These are phyloP conservation scores for Mormyrus hasselquistii DNA, from an alignment of 2,797 vertebrate genomes.

Conservation along the genomic window DNA sequence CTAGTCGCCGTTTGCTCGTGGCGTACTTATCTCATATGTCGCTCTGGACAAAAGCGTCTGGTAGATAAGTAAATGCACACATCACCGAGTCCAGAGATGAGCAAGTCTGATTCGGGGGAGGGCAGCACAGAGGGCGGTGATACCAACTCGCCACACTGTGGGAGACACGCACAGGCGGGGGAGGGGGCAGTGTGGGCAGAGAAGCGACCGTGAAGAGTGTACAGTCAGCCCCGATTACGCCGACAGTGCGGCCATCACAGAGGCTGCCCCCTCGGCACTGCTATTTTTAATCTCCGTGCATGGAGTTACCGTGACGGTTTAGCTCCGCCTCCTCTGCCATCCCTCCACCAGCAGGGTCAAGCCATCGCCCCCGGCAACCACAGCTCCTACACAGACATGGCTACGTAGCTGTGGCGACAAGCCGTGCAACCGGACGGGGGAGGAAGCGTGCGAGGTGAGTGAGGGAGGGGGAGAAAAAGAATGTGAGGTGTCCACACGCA, in stretches of 20 bases:
- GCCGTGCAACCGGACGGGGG: not conserved
- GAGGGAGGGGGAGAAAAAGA: not conserved
- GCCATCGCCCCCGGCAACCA: not conserved
- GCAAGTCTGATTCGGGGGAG: not conserved
- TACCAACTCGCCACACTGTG: not conserved
- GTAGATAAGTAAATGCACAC: not conserved
- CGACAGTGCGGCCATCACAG: not conserved
- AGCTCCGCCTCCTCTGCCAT: not conserved
- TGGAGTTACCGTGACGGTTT: not conserved
- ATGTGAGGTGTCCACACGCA: not conserved
- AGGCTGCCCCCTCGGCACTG: not conserved
- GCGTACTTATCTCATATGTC: not conserved
- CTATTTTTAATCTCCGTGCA: not conserved
- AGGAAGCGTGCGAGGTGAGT: not conserved
- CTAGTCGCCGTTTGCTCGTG: not conserved
- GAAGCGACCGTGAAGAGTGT: not conserved
- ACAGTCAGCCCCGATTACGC: not conserved
- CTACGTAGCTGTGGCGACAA: not conserved
- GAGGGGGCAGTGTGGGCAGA: not conserved
- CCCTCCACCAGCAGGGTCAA: not conserved
- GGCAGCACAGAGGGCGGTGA: not conserved
- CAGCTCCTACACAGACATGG: not conserved
- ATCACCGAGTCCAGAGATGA: not conserved
- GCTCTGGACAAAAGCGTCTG: not conserved
- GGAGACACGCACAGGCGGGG: not conserved